Base-by-base conservation (phyloP, 1,140 invertebrate species). In the Belonocnema kinseyi region DNA sequence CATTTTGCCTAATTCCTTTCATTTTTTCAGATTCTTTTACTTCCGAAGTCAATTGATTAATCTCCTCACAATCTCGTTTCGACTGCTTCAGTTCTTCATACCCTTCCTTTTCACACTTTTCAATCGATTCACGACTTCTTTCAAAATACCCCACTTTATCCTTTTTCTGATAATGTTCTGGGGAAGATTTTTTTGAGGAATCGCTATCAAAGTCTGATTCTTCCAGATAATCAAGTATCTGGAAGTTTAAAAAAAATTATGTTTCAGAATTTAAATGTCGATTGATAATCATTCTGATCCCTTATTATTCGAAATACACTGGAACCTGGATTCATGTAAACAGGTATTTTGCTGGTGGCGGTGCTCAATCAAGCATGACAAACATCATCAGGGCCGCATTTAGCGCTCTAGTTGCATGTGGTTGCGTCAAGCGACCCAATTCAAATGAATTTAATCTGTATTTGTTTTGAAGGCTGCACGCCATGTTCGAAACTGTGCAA, bases 61-160 rank as follows among this genome's bases (percentile, higher is more conserved):
- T 26, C 40, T 66, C 61, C 33, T 46, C 14, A n/a, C 61, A 46
- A 66, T 66, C 26, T 26, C 8, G 61, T 12, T 66, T 66, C 58
- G 58, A 3, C 21, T 66, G 26, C 8, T 66, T 40, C 14, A 46
- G 61, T 40, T 66, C 61, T 33, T 66, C 61, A 66, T 66, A 14
- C 4, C 33, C 46, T 14, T 33, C 26, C 14, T 40, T 66, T 40
- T 40, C 61, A 66, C 61, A 66, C 1, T 66, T 40, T 40, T 66
- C 61, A 66, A 66, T 66, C 40, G 61, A 66, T 66, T 66, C 61
- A 16, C 14, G 13, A 46, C 26, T 66, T 26, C 40, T 66, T 66
- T 46, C 61, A 33, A 66, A 66, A 40, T 21, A 66, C 8, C 33
- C 21, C 14, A 8, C 26, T 16, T 26, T 66, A 40, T 66, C 33